Evolutionary conservation across 37 sponge, comb jelly and placozoan genomes (phyloP), one percentile per base, ranked within the genome.

Genomic region (Spongilla lacustris): DNA sequence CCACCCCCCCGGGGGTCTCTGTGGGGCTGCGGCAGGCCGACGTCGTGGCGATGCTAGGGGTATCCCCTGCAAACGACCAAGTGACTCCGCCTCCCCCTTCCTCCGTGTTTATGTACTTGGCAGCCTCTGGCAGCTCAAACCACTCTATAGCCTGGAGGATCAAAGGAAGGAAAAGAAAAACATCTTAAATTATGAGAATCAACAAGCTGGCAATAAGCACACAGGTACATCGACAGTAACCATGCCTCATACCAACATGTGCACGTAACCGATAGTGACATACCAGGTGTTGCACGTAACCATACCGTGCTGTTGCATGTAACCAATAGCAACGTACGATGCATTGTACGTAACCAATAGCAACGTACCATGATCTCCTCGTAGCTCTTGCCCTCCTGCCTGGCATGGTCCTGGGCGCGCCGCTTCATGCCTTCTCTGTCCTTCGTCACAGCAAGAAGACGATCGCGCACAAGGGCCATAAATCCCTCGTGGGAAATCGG

Each of bases 321-420:
- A n/a, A n/a, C n/a, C n/a, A n/a, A n/a, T n/a, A n/a, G n/a, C n/a
- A n/a, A n/a, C n/a, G n/a, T n/a, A n/a, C n/a, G n/a, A n/a, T n/a
- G n/a, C n/a, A n/a, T n/a, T n/a, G n/a, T n/a, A n/a, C n/a, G n/a
- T n/a, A n/a, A n/a, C n/a, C n/a, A n/a, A n/a, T n/a, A n/a, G n/a
- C n/a, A n/a, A 25, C 82, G 41, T 21, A 85, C 86, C 91, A 90
- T 90, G 35, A 90, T 90, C 0, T 90, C 91, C 8, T 90, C 78
- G 38, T 71, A 85, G 69, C 24, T 76, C 70, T 49, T 68, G 5
- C 86, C 86, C 75, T 69, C 69, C 29, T 85, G 70, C 37, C 91
- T 35, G 0, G 81, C 82, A n/a, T 48, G 31, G 48, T 93, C 90
- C 68, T 58, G 48, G 0, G 69, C 93, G 69, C 73, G 41, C 66